phyloP scores from a whole-genome alignment of 2,797 vertebrate species.

The Urophycis tenuis region DNA sequence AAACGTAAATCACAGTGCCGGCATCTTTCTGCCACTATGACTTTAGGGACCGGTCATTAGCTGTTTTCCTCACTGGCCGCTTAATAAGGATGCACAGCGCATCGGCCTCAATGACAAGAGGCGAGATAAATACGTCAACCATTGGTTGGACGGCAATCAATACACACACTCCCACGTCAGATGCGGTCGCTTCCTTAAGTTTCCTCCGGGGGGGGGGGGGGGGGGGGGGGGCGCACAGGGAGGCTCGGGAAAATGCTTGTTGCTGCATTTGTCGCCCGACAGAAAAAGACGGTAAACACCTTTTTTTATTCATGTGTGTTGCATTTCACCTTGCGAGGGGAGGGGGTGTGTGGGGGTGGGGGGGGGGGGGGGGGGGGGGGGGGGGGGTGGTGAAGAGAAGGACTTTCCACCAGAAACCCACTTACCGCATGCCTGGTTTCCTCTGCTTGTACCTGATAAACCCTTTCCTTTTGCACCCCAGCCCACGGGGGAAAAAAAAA shows the following conservation, averaged over 20 bases:
- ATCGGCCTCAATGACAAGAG: background rate
- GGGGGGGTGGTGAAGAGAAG: background rate
- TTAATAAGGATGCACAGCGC: constrained; percentile 25
- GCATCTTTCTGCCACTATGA: constrained; percentile 11
- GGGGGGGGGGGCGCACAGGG: too few relatives aligned
- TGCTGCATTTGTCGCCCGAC: constrained; percentile 10
- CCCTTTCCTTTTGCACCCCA: background rate
- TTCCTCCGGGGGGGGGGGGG: too few relatives aligned
- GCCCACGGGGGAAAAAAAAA: background rate
- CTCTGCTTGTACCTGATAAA: background rate
- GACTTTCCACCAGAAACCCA: background rate
- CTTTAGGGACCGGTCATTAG: constrained; percentile 25
- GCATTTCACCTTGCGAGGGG: background rate
- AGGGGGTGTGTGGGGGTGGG: too few relatives aligned
- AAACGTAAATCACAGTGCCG: background rate
- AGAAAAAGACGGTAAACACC: too few relatives aligned
- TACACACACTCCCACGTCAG: background rate
- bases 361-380: too few relatives aligned
- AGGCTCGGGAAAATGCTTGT: background rate
- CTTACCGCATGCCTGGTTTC: background rate
- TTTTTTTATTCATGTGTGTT: background rate
- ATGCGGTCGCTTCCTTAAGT: constrained; percentile 14
- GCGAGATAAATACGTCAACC: constrained; percentile 2
- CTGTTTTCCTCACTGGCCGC: constrained; percentile 1
- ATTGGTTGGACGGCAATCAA: constrained; percentile 3